These are phyloP conservation scores for Petrophora chlorosata DNA, from an alignment of 2,888 invertebrate genomes.

Conservation along the genomic window DNA sequence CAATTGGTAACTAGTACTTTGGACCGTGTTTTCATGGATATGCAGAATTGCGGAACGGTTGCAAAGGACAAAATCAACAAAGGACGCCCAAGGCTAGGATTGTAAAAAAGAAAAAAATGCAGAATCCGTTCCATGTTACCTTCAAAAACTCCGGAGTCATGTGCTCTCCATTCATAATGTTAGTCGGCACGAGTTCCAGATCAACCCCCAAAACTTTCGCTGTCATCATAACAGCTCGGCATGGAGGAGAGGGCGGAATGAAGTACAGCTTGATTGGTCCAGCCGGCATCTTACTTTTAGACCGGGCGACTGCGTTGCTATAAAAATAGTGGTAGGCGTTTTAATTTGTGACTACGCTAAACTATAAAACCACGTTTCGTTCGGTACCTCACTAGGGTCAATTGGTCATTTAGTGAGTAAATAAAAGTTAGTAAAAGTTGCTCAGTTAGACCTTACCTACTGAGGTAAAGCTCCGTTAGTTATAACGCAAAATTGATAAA, in stretches of 20 bases:
- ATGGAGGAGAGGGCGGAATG: constrained; percentile 85
- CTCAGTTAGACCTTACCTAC: too few relatives aligned
- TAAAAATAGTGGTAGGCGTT: constrained; percentile 29
- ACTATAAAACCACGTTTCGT: background rate
- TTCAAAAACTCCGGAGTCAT: constrained; percentile 86
- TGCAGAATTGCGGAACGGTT: too few relatives aligned
- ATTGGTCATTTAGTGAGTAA: too few relatives aligned
- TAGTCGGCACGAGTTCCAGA: constrained; percentile 84
- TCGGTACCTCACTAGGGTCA: background rate
- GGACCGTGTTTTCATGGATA: too few relatives aligned
- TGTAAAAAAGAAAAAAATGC: too few relatives aligned
- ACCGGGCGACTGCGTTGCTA: constrained; percentile 75
- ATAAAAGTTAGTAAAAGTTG: too few relatives aligned
- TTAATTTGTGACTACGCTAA: background rate
- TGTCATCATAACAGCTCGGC: constrained; percentile 85
- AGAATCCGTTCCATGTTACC: constrained; percentile 62
- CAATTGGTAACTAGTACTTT: too few relatives aligned
- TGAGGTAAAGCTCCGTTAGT: too few relatives aligned
- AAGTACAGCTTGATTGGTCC: constrained; percentile 85
- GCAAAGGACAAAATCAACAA: too few relatives aligned
- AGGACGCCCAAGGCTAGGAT: too few relatives aligned
- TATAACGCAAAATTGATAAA: too few relatives aligned
- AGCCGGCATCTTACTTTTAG: constrained; percentile 69
- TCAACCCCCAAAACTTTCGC: constrained; percentile 86
- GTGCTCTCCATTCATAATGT: constrained; percentile 84